Base-by-base conservation (phyloP, 2,797 vertebrate genomes). In the Acrossocheilus wenchowensis region DNA sequence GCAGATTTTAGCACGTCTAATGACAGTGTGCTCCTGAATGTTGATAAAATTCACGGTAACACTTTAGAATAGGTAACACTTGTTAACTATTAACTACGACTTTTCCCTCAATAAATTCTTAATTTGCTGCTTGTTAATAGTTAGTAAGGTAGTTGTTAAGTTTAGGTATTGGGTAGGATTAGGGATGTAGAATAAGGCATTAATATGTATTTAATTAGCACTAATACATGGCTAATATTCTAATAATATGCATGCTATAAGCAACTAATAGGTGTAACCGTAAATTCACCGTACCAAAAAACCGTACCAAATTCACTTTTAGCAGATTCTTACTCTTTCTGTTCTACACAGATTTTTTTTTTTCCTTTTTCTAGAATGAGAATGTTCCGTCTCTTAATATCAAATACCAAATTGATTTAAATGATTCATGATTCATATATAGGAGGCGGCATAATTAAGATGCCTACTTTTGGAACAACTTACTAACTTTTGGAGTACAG, bases 401-500 rank as follows among this genome's bases (percentile, higher is more conserved):
- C 11, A 39, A 78, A 39, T 19, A 57, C 6, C 12, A n/a, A 26
- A 5, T 9, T 54, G 3, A 7, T 10, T 23, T 54, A 12, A 77
- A 52, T 75, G 30, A 41, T 19, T 69, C 17, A 41, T 66, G 36
- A 41, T 41, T 41, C 23, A 30, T 66, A 34, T 34, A 15, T 39
- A 21, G 19, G 36, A 71, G 19, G 68, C 4, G 68, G 19, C 9
- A 71, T 71, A 39, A 41, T 21, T 23, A 71, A 23, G 36, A 23
- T 71, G 19, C 8, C 68, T 71, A 60, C 52, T 14, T 77, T 23
- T 77, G 74, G 30, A 77, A 77, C 30, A 36, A 68, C 64, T 71
- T 39, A 69, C 34, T 69, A 39, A 17, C 8, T 21, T 69, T 39
- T 23, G 8, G 17, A 23, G 10, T 34, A 41, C 36, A 41, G 36